A percentile compares a stretch with the other conserved stretches of the same genome.
Conservation (phyloP, 2,888 invertebrate genomes). For the Drosophila ochracea region DNA sequence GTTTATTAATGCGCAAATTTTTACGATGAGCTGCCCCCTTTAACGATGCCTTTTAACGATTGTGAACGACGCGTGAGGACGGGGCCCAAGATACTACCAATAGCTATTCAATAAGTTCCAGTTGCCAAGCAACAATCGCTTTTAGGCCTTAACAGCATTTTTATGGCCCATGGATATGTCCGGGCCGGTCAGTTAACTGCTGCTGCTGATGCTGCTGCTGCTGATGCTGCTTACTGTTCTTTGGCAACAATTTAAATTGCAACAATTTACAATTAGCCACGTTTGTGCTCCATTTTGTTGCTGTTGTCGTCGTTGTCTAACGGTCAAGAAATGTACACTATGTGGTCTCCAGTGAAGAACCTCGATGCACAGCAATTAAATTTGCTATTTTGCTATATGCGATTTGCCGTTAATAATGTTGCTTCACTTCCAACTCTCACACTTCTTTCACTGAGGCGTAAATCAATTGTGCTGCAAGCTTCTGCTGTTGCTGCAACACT, state of each 20-base stretch:
- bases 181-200: slow-evolving; percentile 40
- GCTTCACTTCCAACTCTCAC: background rate
- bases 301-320: slow-evolving; percentile 54
- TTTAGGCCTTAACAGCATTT: slow-evolving; percentile 72
- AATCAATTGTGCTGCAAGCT: slow-evolving; percentile 8
- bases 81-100: slow-evolving; percentile 33
- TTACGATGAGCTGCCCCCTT: slow-evolving; percentile 68
- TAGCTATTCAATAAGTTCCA: slow-evolving; percentile 52
- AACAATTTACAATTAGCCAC: slow-evolving; percentile 82
- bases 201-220: slow-evolving; percentile 30
- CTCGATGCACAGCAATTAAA: slow-evolving; percentile 50
- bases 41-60: slow-evolving; percentile 73
- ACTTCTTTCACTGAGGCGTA: background rate
- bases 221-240: slow-evolving; percentile 53
- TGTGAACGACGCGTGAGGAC: slow-evolving; percentile 34
- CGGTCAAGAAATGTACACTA: slow-evolving; percentile 53
- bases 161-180: slow-evolving; percentile 47
- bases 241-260: slow-evolving; percentile 80
- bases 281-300: slow-evolving; percentile 77
- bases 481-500: background rate
- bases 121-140: slow-evolving; percentile 44
- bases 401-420: background rate
- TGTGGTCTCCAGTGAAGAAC: slow-evolving; percentile 28
- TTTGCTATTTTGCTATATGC: slow-evolving; percentile 23
- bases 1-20: slow-evolving; percentile 78